Evolutionary conservation across 2,888 invertebrate species (phyloP).

Genomic region (Platycheirus albimanus): DNA sequence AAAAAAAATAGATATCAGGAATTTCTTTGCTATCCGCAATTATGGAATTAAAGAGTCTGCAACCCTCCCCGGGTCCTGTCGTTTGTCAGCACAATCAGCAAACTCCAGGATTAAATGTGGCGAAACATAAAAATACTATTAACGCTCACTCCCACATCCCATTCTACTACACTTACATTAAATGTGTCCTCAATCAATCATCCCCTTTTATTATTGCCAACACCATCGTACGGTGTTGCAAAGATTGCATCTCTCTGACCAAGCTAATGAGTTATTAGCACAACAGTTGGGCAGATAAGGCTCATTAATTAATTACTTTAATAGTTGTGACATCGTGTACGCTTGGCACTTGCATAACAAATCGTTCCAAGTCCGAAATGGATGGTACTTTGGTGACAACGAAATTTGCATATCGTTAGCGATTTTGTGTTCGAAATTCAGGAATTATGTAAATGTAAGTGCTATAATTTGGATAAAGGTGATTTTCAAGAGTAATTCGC

Average conservation of each 20-base stretch:
- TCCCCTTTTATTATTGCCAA: not conserved
- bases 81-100: not conserved
- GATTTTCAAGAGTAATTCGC: not conserved
- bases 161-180: too few species aligned
- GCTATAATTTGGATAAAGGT: not conserved
- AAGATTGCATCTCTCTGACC: conserved; percentile 16
- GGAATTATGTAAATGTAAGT: not conserved
- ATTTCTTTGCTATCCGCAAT: conserved; percentile 25
- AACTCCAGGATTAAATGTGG: conserved; percentile 29
- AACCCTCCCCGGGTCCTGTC: not conserved
- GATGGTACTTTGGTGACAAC: not conserved
- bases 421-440: not conserved
- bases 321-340: conserved; percentile 13
- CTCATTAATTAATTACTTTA: conserved; percentile 23
- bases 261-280: conserved; percentile 19
- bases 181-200: conserved; percentile 4
- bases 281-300: conserved; percentile 19
- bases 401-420: conserved; percentile 7
- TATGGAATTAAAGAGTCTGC: conserved; percentile 6
- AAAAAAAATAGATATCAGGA: conserved; percentile 28
- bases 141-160: not conserved
- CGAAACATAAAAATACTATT: conserved; percentile 16
- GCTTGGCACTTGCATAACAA: not conserved
- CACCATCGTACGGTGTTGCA: not conserved
- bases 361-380: not conserved